Evolutionary conservation across 2,888 invertebrate species (phyloP), one percentile per base, ranked within the genome.

Genomic region (Nudaria mundana): DNA sequence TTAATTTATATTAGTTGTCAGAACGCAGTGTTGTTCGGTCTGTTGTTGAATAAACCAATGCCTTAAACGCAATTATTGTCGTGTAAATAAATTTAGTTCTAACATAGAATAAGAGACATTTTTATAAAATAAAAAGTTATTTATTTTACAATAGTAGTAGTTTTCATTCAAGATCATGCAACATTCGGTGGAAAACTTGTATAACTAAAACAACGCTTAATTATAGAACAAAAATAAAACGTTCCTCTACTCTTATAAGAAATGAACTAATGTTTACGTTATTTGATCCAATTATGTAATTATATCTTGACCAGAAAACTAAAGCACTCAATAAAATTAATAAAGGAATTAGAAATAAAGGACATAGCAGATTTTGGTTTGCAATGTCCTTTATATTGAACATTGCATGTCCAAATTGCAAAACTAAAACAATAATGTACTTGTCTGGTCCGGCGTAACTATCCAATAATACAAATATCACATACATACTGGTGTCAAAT

Each of bases 41-140:
- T 46, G 52, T 59, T 59, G 59, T 60, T 61, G 41, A 57, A 45
- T 48, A 52, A 48, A 52, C 28, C 48, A 55, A 59, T 51, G 57
- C 57, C 56, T 63, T 46, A 44, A 56, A 59, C 55, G 36, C 52
- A 54, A 55, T 33, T 24, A 23, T 49, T 67, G 66, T 66, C 71
- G 51, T 83, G 81, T 84, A 85, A 70, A 85, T 84, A 81, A 60
- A 58, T 45, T 63, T 76, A 76, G 71, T 44, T 52, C 42, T 65
- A 69, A 69, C 60, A 47, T 76, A 76, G 70, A 79, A 71, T 82
- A 81, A 84, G 76, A 77, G 48, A 66, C 57, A 50, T 61, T 65
- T 76, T 80, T 76, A 70, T 70, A 68, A 70, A 79, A 81, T 76
- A 81, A 85, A 81, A 74, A 65, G 69, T 75, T 85, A 87, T 87